Conservation (phyloP, 2,888 invertebrate species). For the Limnephilus lunatus region DNA sequence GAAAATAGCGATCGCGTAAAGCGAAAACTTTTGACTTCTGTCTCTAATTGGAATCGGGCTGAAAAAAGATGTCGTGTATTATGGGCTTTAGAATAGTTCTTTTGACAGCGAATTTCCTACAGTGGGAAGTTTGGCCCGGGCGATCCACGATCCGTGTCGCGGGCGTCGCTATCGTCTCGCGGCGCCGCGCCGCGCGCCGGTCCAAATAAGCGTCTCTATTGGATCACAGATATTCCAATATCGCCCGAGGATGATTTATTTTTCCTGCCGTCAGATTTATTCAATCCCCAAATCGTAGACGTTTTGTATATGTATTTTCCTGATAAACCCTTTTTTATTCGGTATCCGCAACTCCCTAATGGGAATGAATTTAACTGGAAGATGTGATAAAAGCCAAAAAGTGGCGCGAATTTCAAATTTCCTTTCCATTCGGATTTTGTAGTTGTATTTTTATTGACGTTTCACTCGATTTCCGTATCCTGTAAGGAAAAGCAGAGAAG, state of each 20-base stretch:
- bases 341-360: neutral
- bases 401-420: neutral
- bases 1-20: no score
- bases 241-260: conserved; percentile 29
- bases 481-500: neutral
- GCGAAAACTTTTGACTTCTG: no score
- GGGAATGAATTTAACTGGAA: conserved; percentile 20
- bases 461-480: no score
- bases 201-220: conserved; percentile 22
- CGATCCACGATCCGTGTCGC: neutral
- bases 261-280: conserved; percentile 31
- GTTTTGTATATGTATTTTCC: conserved; percentile 18
- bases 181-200: neutral
- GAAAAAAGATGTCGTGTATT: no score
- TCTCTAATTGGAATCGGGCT: no score
- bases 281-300: conserved; percentile 11
- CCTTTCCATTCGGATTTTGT: neutral
- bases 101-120: neutral
- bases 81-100: no score
- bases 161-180: neutral
- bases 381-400: neutral
- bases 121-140: neutral
- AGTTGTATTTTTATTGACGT: neutral
- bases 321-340: conserved; percentile 17
- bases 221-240: conserved; percentile 36